Base-by-base conservation (phyloP, 64 coral and sea anemone species). In the Pocillopora verrucosa region DNA sequence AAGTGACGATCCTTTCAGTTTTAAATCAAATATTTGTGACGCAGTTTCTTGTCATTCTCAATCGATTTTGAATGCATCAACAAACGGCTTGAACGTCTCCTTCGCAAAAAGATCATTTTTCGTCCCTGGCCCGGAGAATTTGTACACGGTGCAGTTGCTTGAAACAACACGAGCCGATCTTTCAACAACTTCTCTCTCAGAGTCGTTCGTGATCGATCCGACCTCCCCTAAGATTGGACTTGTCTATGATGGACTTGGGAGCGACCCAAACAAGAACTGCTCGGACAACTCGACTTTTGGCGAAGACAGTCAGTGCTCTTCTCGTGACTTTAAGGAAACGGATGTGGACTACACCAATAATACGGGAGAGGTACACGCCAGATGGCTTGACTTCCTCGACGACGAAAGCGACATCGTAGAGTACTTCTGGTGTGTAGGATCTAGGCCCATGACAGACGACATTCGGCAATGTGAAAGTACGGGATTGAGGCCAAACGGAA, bases 371-470 rank as follows among this genome's bases (percentile, higher is more conserved):
- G 79, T 94, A 37, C 83, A 96, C 22, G 91, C 91, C 16, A 78
- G 91, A 9, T 96, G 94, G 94, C 83, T 96, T 30, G 94, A 93
- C 41, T 96, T 96, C 60, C 72, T 88, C 65, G 94, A 96, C 17
- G 93, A 88, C 20, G 91, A 96, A 68, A 96, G 94, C 56, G 91
- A 84, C 59, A 90, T 96, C 11, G 79, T 85, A 3, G 90, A 95
- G 74, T 95, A 91, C 24, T 95, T 95, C 75, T 98, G 93, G 93
- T 98, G 96, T 73, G 88, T 98, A 1, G 96, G 96, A 20, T 70
- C 83, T 9, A 87, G 88, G 65, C 96, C 93, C 17, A 65, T 98
- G 87, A 76, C 51, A 59, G 94, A 96, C 58, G 86, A 96, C 91
- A 93, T 96, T 69, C 69, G 77, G 26, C 61, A 13, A 2, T 98